A percentile compares a stretch with the other conserved stretches of the same genome.
Evolutionary conservation across 2,888 invertebrate genomes (phyloP).

Genomic region (Galerucella nymphaeae): DNA sequence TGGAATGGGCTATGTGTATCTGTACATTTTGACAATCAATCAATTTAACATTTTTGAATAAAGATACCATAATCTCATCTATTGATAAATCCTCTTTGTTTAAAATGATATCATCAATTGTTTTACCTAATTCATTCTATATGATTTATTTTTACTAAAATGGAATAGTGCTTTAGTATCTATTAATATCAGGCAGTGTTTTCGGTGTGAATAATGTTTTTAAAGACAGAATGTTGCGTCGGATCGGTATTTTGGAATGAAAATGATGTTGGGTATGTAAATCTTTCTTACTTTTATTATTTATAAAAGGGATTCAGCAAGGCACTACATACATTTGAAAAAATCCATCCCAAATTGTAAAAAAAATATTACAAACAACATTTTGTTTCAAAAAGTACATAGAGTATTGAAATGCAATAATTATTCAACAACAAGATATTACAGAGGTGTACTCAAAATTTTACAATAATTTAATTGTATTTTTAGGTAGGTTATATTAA

Average conservation of each 20-base stretch:
- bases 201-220: background rate
- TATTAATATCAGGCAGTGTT: background rate
- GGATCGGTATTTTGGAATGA: conserved; percentile 14
- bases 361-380: too few species aligned
- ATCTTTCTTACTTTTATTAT: too few species aligned
- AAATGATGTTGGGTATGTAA: conserved; percentile 16
- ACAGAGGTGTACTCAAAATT: too few species aligned
- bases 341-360: too few species aligned
- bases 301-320: too few species aligned
- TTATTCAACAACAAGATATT: too few species aligned
- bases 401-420: too few species aligned
- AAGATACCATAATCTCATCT: conserved; percentile 9
- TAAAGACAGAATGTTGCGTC: conserved; percentile 4
- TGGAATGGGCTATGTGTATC: too few species aligned
- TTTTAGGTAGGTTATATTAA: too few species aligned
- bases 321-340: too few species aligned
- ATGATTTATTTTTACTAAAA: background rate
- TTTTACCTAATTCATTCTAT: conserved; percentile 6
- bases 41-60: background rate
- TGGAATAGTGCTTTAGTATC: background rate
- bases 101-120: conserved; percentile 21
- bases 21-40: background rate
- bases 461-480: too few species aligned
- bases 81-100: conserved; percentile 8
- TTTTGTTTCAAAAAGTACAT: too few species aligned